Evolutionary conservation across 2,113 vertebrate genomes (phyloP), one percentile per base, ranked within the genome.

Genomic region (Colossoma macropomum): DNA sequence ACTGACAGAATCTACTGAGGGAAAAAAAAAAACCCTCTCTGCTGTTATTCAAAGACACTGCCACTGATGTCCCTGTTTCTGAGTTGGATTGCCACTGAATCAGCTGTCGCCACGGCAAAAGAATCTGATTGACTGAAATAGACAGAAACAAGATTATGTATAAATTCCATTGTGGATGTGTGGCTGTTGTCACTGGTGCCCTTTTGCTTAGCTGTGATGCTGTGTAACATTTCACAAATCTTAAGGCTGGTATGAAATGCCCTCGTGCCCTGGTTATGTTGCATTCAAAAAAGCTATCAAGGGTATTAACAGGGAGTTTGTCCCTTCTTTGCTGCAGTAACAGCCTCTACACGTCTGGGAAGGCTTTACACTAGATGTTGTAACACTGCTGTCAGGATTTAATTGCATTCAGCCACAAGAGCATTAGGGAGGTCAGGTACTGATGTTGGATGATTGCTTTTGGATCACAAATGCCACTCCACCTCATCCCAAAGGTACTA

Each of bases 111-210:
- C 52, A 17, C 34, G 10, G 28, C 1, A 13, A 38, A 68, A 25
- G 60, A 28, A 28, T 9, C 72, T 41, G 48, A 54, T 68, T 63
- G 69, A 65, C n/a, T 32, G 70, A n/a, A 81, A 81, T 12, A 15
- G 23, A 74, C 48, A 13, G 60, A 15, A 74, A 9, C 21, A 25
- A 32, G 17, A 66, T 27, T 25, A 69, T 21, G 21, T 69, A 38
- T 38, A 71, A 23, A 45, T 45, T 71, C 19, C 34, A 71, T 21
- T 0, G 19, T 11, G 21, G 59, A 25, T 1, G 5, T 8, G 13
- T 23, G 56, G 23, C 21, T 6, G 19, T 25, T 60, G 56, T 48
- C 9, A 15, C 45, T 8, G 10, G 45, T 48, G 45, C 2, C 54
- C 13, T 15, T 56, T 15, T 56, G 0, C 23, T 56, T 8, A 7